A percentile compares a stretch with the other conserved stretches of the same genome.
Conservation (phyloP, 2,888 invertebrate genomes). For the Campoplex capitator region DNA sequence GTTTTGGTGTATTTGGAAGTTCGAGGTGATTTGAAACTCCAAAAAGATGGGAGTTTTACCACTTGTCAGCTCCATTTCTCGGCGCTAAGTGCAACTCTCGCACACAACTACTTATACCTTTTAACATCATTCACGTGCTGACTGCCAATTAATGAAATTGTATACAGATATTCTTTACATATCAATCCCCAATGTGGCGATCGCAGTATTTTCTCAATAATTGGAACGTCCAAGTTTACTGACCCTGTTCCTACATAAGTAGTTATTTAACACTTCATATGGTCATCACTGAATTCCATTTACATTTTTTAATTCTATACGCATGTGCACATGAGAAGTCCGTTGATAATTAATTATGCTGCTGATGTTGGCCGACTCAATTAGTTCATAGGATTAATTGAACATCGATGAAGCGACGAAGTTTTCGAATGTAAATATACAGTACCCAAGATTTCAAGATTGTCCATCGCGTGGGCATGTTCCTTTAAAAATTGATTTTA, state of each 20-base stretch:
- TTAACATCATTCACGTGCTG: constrained; percentile 20
- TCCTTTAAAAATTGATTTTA: background rate
- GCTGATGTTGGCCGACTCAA: constrained; percentile 20
- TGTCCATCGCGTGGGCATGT: background rate
- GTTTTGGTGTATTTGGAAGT: background rate
- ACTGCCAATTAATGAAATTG: constrained; percentile 49
- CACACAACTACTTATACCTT: constrained; percentile 20
- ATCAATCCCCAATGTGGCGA: constrained; percentile 33
- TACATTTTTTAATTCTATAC: background rate
- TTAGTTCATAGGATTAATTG: constrained; percentile 38
- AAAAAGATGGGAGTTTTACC: background rate
- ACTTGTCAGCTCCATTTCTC: background rate
- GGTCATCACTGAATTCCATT: background rate
- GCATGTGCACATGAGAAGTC: background rate
- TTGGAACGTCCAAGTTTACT: constrained; percentile 34
- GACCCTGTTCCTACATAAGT: background rate
- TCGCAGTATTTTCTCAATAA: constrained; percentile 26
- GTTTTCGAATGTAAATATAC: background rate
- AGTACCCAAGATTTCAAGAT: background rate
- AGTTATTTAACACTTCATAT: constrained; percentile 1
- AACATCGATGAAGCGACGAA: constrained; percentile 2
- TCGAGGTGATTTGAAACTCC: constrained; percentile 1
- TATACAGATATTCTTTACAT: background rate
- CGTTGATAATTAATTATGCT: constrained; percentile 43
- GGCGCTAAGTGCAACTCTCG: background rate